A percentile compares a stretch with the other conserved stretches of the same genome.
Evolutionary conservation across 2,113 vertebrate genomes (phyloP).

Genomic region (Marmota monax): DNA sequence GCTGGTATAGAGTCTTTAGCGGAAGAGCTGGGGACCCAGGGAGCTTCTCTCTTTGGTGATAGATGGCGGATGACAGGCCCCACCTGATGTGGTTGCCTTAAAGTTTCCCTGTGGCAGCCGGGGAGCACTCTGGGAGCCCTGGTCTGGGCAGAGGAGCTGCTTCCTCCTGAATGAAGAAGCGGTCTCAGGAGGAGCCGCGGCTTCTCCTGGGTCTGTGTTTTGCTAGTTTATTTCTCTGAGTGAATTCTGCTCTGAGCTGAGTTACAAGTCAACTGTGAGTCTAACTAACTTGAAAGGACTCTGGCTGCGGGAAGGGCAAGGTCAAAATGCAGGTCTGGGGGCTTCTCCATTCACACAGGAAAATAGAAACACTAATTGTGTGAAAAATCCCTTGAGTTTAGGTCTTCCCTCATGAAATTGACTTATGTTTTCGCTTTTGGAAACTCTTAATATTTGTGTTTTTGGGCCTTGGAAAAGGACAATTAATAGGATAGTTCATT

Average conservation of each 20-base stretch:
- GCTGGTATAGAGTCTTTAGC: neutral
- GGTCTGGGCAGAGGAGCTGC: no score
- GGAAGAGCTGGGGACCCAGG: neutral
- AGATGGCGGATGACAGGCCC: neutral
- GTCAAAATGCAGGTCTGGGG: no score
- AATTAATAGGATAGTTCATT: no score
- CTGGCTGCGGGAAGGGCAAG: no score
- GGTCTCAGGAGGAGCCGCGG: no score
- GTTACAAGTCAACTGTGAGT: neutral
- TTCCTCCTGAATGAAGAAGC: no score
- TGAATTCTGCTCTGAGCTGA: neutral
- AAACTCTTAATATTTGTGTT: neutral
- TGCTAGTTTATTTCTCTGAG: neutral
- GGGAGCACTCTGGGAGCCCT: no score
- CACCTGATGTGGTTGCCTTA: neutral
- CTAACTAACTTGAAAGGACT: neutral
- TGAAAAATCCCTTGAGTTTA: neutral
- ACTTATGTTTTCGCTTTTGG: neutral
- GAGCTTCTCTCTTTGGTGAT: neutral
- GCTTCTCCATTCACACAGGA: neutral
- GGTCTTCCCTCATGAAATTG: neutral
- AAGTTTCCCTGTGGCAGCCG: neutral
- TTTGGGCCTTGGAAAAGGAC: no score
- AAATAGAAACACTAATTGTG: neutral
- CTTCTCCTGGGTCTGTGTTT: neutral